These are phyloP conservation scores for Philypnodon macrostomus DNA, from an alignment of 2,797 vertebrate species.

Conservation along the genomic window DNA sequence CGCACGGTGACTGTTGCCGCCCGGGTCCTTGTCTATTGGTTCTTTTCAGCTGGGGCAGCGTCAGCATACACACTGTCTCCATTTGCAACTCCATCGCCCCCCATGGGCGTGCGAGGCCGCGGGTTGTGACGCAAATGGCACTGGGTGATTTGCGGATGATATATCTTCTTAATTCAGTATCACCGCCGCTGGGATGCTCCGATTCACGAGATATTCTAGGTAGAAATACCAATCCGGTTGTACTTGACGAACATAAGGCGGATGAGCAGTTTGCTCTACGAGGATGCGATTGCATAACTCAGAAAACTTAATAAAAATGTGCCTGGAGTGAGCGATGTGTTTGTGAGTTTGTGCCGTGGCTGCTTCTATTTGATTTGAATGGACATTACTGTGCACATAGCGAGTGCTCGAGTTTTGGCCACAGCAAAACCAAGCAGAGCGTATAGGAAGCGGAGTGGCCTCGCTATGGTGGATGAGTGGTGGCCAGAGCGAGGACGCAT, in stretches of 20 bases:
- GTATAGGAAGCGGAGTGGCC: constrained; percentile 77
- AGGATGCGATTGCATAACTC: constrained; percentile 74
- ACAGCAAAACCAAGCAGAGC: constrained; percentile 78
- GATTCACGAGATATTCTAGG: constrained; percentile 25
- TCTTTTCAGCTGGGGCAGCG: constrained; percentile 70
- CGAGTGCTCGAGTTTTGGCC: constrained; percentile 49
- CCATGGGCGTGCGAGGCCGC: constrained; percentile 75
- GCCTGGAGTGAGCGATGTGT: constrained; percentile 37
- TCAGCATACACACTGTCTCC: constrained; percentile 67
- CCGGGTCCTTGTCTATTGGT: constrained; percentile 59
- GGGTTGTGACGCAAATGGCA: constrained; percentile 78
- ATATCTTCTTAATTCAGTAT: constrained; percentile 54
- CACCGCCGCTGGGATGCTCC: constrained; percentile 38
- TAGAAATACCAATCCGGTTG: constrained; percentile 31
- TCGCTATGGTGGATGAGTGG: constrained; percentile 85
- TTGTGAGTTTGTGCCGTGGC: constrained; percentile 21
- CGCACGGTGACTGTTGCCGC: constrained; percentile 63
- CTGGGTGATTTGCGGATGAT: constrained; percentile 70
- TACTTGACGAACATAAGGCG: constrained; percentile 46
- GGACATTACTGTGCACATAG: constrained; percentile 26
- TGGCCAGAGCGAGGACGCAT: constrained; percentile 82
- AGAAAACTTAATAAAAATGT: constrained; percentile 72
- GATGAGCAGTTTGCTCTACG: constrained; percentile 54
- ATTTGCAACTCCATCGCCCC: constrained; percentile 78
- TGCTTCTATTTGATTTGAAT: constrained; percentile 37